phyloP scores from a whole-genome alignment of 2,113 vertebrate genomes.

The Pyxicephalus adspersus region DNA sequence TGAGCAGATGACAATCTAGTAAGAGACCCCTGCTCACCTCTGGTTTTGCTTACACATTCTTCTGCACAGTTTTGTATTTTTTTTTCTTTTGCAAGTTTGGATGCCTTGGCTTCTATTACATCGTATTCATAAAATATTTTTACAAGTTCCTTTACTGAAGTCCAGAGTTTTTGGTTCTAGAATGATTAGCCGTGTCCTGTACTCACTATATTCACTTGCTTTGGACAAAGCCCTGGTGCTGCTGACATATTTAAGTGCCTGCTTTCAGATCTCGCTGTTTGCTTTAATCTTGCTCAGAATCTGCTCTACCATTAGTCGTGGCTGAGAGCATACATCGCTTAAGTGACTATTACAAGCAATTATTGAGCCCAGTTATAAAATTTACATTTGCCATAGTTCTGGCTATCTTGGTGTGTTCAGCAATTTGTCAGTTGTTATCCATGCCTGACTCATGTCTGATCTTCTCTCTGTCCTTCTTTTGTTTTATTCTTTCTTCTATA shows the following conservation, averaged over 20 bases:
- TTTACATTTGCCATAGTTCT: conserved; percentile 49
- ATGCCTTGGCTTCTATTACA: too few species aligned
- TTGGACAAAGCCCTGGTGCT: conserved; percentile 1
- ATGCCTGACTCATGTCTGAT: conserved; percentile 2
- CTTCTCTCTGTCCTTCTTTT: background rate
- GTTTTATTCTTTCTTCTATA: background rate
- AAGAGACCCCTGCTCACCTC: too few species aligned
- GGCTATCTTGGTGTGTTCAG: conserved; percentile 31
- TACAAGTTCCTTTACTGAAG: too few species aligned
- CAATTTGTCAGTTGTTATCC: conserved; percentile 46
- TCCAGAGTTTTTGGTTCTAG: too few species aligned
- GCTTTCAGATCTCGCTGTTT: conserved; percentile 17
- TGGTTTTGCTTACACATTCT: too few species aligned
- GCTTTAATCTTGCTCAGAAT: conserved; percentile 41
- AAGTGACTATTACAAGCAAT: conserved; percentile 56
- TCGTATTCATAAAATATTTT: too few species aligned
- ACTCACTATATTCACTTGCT: conserved; percentile 10
- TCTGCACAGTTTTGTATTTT: too few species aligned
- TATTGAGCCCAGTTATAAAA: conserved; percentile 55
- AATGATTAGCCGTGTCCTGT: background rate
- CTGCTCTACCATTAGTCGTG: conserved; percentile 51
- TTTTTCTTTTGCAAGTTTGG: too few species aligned
- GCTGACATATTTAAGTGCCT: background rate
- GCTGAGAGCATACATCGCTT: conserved; percentile 49
- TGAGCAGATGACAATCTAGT: too few species aligned